These are phyloP conservation scores for Melitaea cinxia DNA, from an alignment of 1,140 invertebrate species.

Conservation along the genomic window DNA sequence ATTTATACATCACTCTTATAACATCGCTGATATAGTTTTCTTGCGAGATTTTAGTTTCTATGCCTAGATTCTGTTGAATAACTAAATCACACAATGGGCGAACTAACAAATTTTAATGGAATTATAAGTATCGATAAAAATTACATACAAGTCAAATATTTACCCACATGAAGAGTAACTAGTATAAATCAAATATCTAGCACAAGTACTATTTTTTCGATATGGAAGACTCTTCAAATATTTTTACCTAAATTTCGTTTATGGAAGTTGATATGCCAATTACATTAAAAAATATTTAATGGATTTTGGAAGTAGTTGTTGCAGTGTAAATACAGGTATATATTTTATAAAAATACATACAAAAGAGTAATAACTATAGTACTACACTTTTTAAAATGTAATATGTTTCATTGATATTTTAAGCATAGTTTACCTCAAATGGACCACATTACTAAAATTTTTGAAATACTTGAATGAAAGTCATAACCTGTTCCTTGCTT, in stretches of 20 bases:
- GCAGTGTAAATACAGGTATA: constrained; percentile 77
- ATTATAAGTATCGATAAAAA: constrained; percentile 4
- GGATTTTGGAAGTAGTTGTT: constrained; percentile 74
- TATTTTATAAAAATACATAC: constrained; percentile 81
- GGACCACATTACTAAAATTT: constrained; percentile 68
- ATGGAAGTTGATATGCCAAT: constrained; percentile 80
- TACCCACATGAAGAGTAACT: constrained; percentile 67
- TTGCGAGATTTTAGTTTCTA: too few relatives aligned
- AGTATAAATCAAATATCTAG: constrained; percentile 68
- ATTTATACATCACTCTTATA: too few relatives aligned
- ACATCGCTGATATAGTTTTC: too few relatives aligned
- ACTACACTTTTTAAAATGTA: constrained; percentile 66
- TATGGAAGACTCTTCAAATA: constrained; percentile 78
- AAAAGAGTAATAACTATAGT: constrained; percentile 66
- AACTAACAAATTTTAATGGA: neutral
- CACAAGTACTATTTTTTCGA: constrained; percentile 76
- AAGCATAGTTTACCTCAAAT: constrained; percentile 62
- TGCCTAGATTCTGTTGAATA: neutral
- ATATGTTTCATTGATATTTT: constrained; percentile 79
- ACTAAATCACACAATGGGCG: neutral
- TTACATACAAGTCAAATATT: constrained; percentile 56
- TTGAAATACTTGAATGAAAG: constrained; percentile 49
- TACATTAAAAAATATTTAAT: constrained; percentile 66
- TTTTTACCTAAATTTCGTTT: constrained; percentile 74
- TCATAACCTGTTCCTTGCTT: constrained; percentile 43